These are phyloP conservation scores for Oxycera nigricornis DNA, from an alignment of 2,888 invertebrate genomes.

Conservation along the genomic window DNA sequence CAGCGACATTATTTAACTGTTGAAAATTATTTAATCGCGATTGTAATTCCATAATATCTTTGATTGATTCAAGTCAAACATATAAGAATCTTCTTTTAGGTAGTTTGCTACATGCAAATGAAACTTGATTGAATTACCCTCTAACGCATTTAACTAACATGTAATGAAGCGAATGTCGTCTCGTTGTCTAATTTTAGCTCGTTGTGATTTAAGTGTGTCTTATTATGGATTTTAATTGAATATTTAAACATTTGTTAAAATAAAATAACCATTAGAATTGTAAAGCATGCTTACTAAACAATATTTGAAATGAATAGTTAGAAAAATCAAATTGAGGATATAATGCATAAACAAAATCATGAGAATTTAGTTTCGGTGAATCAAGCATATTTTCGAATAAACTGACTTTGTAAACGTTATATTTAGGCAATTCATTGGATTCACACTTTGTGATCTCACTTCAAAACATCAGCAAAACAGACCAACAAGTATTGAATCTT, in stretches of 20 bases:
- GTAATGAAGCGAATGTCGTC: slow-evolving; percentile 23
- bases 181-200: slow-evolving; percentile 1
- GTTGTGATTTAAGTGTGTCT: background rate
- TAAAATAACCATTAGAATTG: too few species aligned
- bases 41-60: background rate
- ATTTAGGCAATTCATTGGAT: too few species aligned
- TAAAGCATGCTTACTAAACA: background rate
- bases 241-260: background rate
- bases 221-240: background rate
- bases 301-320: background rate
- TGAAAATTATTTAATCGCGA: background rate
- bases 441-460: too few species aligned
- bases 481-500: too few species aligned
- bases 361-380: too few species aligned
- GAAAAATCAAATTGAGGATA: too few species aligned
- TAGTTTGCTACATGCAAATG: slow-evolving; percentile 4
- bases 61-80: background rate
- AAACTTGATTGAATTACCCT: slow-evolving; percentile 2
- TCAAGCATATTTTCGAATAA: too few species aligned
- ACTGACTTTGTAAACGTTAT: too few species aligned
- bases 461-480: too few species aligned
- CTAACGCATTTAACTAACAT: slow-evolving; percentile 21
- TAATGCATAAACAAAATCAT: too few species aligned
- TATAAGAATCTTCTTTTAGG: background rate
- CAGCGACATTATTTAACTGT: background rate